Base-by-base conservation (phyloP, 2,113 vertebrate genomes). In the Otis tarda region DNA sequence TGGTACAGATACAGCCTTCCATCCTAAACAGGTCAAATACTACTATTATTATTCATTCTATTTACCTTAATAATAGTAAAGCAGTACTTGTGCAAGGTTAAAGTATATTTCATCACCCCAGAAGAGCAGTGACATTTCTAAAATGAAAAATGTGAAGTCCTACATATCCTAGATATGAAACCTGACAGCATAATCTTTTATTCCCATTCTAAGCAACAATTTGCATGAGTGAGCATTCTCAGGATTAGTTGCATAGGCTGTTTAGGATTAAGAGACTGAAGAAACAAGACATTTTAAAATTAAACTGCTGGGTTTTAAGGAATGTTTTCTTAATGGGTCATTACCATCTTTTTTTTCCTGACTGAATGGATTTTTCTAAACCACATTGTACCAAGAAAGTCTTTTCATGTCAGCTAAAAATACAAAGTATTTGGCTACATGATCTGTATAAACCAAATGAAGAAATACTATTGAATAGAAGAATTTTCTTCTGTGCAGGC, bases 231-330 rank as follows among this genome's bases (percentile, higher is more conserved):
- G 78, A 96, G 87, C 30, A 1, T 92, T 90, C 87, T 73, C 55
- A 31, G 94, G 75, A 95, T 95, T 94, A 96, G 70, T 28, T 87
- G 41, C 41, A 82, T 39, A 73, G 74, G 65, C 94, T 94, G 74
- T 93, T 95, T 82, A 81, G 88, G 76, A 92, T 94, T 97, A 97
- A 84, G 35, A 83, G 43, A 52, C 49, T 92, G 73, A 88, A 95
- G 87, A 95, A 95, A 96, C 80, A 94, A 78, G 77, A 68, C 9
- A 27, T 87, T 93, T 95, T 71, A 25, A 76, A 93, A 94, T 90
- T 77, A 89, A 91, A 84, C 37, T 83, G 45, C 74, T 87, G 67
- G 30, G 18, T 49, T 94, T 93, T 94, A 87, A 89, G 57, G 57
- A 91, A 78, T 68, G 31, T 69, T 89, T 87, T 49, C 24, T 91